These are phyloP conservation scores for Drosophila colorata DNA, from an alignment of 2,888 invertebrate species.

Conservation along the genomic window DNA sequence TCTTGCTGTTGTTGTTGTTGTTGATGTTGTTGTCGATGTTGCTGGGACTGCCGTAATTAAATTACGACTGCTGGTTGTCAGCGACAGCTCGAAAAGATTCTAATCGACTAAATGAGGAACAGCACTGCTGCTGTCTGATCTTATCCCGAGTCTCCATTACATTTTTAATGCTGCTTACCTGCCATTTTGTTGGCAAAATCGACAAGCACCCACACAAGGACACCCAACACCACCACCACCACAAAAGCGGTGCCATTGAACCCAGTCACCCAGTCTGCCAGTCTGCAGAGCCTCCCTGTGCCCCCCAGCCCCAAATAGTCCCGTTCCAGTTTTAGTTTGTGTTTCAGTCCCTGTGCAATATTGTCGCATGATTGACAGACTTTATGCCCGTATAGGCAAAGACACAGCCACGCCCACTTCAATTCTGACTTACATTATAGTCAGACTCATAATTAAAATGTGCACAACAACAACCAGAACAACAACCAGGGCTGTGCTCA, in stretches of 20 bases:
- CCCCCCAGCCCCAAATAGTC: neutral
- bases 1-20: slow-evolving; percentile 9
- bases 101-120: slow-evolving; percentile 53
- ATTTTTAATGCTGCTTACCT: slow-evolving; percentile 53
- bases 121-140: slow-evolving; percentile 39
- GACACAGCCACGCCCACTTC: slow-evolving; percentile 18
- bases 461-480: slow-evolving; percentile 40
- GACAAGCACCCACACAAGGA: slow-evolving; percentile 20
- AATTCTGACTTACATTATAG: slow-evolving; percentile 40
- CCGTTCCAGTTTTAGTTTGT: slow-evolving; percentile 17
- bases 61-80: slow-evolving; percentile 45
- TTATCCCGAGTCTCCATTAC: slow-evolving; percentile 50
- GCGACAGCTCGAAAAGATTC: slow-evolving; percentile 44
- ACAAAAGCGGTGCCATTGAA: slow-evolving; percentile 36
- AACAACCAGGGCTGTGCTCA: slow-evolving; percentile 13
- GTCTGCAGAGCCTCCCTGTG: neutral
- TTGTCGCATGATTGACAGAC: slow-evolving; percentile 64
- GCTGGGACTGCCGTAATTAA: slow-evolving; percentile 52
- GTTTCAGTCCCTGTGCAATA: slow-evolving; percentile 41
- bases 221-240: neutral
- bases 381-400: slow-evolving; percentile 43
- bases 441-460: slow-evolving; percentile 61
- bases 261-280: neutral
- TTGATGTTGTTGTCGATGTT: slow-evolving; percentile 18
- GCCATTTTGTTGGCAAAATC: slow-evolving; percentile 49